Evolutionary conservation across 2,888 invertebrate species (phyloP), one percentile per base, ranked within the genome.

Genomic region (Scaptodrosophila latifasciaeformis): DNA sequence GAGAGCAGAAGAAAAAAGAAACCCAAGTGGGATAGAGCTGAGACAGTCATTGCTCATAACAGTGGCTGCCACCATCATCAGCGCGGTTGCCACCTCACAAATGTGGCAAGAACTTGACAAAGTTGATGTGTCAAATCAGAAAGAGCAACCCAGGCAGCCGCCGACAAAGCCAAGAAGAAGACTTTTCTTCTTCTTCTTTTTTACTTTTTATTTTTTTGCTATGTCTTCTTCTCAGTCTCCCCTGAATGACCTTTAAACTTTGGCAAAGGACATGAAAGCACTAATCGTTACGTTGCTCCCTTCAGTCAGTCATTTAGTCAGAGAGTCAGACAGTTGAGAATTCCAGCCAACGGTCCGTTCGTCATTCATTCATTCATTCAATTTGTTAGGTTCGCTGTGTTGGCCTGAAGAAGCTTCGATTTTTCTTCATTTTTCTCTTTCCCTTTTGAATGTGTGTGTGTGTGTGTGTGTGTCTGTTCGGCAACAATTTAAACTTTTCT

Each of bases 211-310:
- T n/a, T n/a, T n/a, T n/a, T n/a, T n/a, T n/a, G n/a, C n/a, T n/a
- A n/a, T n/a, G n/a, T n/a, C n/a, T n/a, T n/a, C n/a, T n/a, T n/a
- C n/a, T n/a, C 6, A 7, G 13, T 47, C 47, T 40, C 40, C 29
- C 43, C 34, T 37, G 44, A 65, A 70, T 83, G 83, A 83, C 82
- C 83, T 83, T 81, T 82, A 77, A 82, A 80, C 80, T 83, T 70
- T 70, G 67, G 58, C 63, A 72, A 81, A 83, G 83, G 81, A 83
- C 82, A 80, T 71, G 77, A 76, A 77, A 71, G 76, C 76, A 81
- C 81, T 80, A 81, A 81, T 81, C 80, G 80, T 81, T 81, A 80
- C 81, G 74, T 81, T 81, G 80, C 80, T 51, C 60, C 53, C 65
- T 67, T 35, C 65, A 65, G 68, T 68, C 76, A 69, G 74, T 59